Conservation (phyloP, 1,140 invertebrate genomes). For the Diorhabda sublineata region DNA sequence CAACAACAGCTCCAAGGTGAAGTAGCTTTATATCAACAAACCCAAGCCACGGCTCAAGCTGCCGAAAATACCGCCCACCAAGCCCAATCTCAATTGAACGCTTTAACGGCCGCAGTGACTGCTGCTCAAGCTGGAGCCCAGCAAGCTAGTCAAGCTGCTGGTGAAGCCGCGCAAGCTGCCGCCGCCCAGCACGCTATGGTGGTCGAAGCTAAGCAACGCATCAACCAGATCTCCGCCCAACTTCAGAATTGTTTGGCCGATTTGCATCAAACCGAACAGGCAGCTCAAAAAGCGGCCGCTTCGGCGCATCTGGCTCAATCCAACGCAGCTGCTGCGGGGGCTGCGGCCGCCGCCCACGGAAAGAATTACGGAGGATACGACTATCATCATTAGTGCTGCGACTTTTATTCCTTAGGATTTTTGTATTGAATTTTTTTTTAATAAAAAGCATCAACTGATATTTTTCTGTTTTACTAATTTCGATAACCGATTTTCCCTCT, state of each 20-base stretch:
- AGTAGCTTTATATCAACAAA: constrained; percentile 31
- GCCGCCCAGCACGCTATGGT: constrained; percentile 35
- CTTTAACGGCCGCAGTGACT: constrained; percentile 29
- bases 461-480: too few relatives aligned
- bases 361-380: not conserved
- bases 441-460: not conserved
- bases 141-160: constrained; percentile 27
- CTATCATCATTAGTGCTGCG: not conserved
- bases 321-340: constrained; percentile 11
- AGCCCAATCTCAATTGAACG: constrained; percentile 27
- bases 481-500: too few relatives aligned
- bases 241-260: constrained; percentile 28
- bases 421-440: not conserved
- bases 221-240: constrained; percentile 23
- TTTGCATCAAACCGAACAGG: constrained; percentile 30
- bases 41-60: constrained; percentile 27
- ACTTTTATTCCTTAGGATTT: not conserved
- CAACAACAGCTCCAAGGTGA: constrained; percentile 31
- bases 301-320: constrained; percentile 11
- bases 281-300: constrained; percentile 11
- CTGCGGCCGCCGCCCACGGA: constrained; percentile 3
- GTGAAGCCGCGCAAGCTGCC: constrained; percentile 30
- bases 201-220: constrained; percentile 29
- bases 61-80: constrained; percentile 33
- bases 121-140: constrained; percentile 32